These are phyloP conservation scores for Crocuta crocuta DNA, from an alignment of 2,113 vertebrate genomes.

Conservation along the genomic window DNA sequence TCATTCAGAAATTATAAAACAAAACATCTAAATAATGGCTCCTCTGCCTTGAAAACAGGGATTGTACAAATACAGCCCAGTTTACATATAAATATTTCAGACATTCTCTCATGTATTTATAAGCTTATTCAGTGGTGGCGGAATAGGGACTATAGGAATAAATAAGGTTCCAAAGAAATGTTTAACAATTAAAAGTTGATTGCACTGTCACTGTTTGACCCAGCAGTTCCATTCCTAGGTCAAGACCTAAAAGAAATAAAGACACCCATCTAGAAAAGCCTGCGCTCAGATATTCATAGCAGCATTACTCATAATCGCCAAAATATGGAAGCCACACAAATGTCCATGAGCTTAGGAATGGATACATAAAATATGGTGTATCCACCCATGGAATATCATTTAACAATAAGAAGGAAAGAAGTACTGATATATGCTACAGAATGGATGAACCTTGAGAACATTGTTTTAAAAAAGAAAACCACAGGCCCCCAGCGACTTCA, in stretches of 20 bases:
- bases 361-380: background rate
- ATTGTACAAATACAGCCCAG: background rate
- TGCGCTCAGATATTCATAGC: background rate
- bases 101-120: background rate
- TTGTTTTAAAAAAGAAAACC: background rate
- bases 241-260: background rate
- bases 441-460: background rate
- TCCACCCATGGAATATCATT: background rate
- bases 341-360: background rate
- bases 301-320: background rate
- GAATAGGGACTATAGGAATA: background rate
- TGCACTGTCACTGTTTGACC: background rate
- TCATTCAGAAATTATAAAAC: constrained; percentile 14
- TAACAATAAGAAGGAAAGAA: constrained; percentile 28
- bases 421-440: background rate
- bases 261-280: background rate
- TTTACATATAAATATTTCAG: background rate
- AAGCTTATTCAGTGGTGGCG: background rate
- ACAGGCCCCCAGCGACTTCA: background rate
- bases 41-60: background rate
- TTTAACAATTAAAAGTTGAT: background rate
- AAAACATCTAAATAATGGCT: background rate
- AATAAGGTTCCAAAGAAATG: background rate
- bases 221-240: background rate
- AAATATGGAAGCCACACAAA: background rate